Percentiles rank a stretch among this genome's conserved stretches.
Conservation (phyloP, 2,113 vertebrate species). For the Phainopepla nitens region DNA sequence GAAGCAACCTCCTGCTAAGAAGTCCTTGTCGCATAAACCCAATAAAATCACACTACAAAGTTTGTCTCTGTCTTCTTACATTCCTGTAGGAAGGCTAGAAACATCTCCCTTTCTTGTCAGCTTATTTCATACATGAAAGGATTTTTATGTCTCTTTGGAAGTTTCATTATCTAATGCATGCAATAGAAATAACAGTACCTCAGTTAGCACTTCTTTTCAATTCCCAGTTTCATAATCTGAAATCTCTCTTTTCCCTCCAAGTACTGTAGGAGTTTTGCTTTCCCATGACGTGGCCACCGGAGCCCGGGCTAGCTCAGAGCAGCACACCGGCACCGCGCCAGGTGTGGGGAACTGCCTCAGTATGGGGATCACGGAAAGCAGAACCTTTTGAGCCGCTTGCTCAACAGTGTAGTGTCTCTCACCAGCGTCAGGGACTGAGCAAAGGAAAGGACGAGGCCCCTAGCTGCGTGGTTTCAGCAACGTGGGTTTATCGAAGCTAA, state of each 20-base stretch:
- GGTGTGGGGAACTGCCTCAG: too few species aligned
- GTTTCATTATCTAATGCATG: neutral
- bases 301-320: too few species aligned
- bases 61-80: neutral
- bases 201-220: neutral
- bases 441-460: too few species aligned
- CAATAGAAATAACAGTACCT: neutral
- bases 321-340: too few species aligned
- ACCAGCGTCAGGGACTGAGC: too few species aligned
- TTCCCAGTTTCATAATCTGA: neutral
- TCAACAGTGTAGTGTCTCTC: too few species aligned
- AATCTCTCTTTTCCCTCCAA: neutral
- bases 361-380: too few species aligned
- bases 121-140: neutral
- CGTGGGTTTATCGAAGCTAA: too few species aligned
- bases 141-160: neutral
- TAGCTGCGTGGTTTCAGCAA: too few species aligned
- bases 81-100: neutral
- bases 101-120: neutral
- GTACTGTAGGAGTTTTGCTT: neutral
- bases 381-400: too few species aligned
- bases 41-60: neutral
- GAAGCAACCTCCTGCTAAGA: neutral
- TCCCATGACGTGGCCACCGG: neutral
- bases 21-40: neutral